Conservation (phyloP, 2,113 vertebrate species). For the Amphilophus citrinellus region DNA sequence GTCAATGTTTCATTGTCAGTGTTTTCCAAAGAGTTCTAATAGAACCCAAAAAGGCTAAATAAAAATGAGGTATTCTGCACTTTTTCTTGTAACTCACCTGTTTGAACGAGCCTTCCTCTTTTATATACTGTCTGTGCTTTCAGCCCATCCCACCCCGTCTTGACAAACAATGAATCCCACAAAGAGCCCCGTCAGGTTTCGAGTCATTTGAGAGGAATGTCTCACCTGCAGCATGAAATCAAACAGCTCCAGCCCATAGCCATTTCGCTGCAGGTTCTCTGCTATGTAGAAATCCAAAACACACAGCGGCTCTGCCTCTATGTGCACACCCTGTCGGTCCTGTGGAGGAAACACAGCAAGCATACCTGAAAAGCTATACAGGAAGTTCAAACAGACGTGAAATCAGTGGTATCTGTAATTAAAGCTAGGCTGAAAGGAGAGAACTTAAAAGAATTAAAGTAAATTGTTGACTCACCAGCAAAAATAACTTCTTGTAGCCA, state of each 20-base stretch:
- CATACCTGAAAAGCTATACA: background rate
- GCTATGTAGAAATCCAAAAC: constrained; percentile 91
- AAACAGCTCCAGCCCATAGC: constrained; percentile 89
- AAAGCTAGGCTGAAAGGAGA: background rate
- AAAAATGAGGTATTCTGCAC: too few relatives aligned
- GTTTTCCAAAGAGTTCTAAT: too few relatives aligned
- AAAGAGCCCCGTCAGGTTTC: background rate
- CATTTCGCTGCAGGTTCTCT: constrained; percentile 88
- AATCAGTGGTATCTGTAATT: background rate
- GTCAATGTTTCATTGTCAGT: too few relatives aligned
- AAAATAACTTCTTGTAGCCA: constrained; percentile 92
- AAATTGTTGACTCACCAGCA: constrained; percentile 83
- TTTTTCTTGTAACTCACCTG: too few relatives aligned
- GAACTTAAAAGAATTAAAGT: background rate
- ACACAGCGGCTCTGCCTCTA: constrained; percentile 91
- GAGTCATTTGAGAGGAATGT: background rate
- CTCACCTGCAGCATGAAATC: constrained; percentile 89
- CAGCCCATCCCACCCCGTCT: background rate
- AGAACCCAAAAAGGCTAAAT: too few relatives aligned
- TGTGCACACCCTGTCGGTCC: constrained; percentile 87
- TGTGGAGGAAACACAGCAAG: constrained; percentile 56
- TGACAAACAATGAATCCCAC: background rate
- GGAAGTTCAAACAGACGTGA: background rate
- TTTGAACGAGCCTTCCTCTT: too few relatives aligned
- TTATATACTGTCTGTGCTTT: background rate